These are phyloP conservation scores for Cloeon dipterum DNA, from an alignment of 2,888 invertebrate species.

Conservation along the genomic window DNA sequence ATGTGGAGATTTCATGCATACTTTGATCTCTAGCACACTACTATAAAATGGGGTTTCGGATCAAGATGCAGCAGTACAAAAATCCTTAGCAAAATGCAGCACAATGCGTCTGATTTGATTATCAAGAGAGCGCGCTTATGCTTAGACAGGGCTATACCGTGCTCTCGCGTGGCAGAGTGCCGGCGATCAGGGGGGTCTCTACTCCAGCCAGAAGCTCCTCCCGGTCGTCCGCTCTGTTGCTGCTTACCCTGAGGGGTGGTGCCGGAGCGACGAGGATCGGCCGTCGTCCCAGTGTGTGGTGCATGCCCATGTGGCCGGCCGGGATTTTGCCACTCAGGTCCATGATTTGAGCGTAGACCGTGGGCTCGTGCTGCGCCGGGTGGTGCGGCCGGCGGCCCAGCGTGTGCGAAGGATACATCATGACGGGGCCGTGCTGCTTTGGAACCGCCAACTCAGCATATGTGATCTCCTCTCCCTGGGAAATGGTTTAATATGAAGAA, in stretches of 20 bases:
- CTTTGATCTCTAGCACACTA: too few species aligned
- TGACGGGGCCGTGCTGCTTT: constrained; percentile 12
- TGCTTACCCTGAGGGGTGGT: constrained; percentile 10
- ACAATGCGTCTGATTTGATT: too few species aligned
- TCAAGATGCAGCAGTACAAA: too few species aligned
- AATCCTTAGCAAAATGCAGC: too few species aligned
- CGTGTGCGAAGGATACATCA: constrained; percentile 6
- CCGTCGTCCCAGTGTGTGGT: constrained; percentile 12
- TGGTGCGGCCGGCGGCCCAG: constrained; percentile 10
- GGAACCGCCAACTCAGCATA: constrained; percentile 28
- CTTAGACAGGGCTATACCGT: constrained; percentile 5
- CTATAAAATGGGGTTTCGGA: too few species aligned
- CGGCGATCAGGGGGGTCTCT: constrained; percentile 4
- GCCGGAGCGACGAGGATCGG: constrained; percentile 17
- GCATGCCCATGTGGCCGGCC: constrained; percentile 16
- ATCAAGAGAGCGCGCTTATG: too few species aligned
- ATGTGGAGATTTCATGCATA: too few species aligned
- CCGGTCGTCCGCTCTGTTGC: constrained; percentile 1
- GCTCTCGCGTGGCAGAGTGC: constrained; percentile 4
- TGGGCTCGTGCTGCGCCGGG: constrained; percentile 23
- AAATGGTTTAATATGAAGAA: constrained; percentile 6
- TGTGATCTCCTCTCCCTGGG: constrained; percentile 26
- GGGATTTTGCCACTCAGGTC: constrained; percentile 19
- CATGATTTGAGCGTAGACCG: constrained; percentile 27
- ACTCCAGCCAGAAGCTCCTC: constrained; percentile 4